These are phyloP conservation scores for Labia minor DNA, from an alignment of 2,888 invertebrate genomes.

Conservation along the genomic window DNA sequence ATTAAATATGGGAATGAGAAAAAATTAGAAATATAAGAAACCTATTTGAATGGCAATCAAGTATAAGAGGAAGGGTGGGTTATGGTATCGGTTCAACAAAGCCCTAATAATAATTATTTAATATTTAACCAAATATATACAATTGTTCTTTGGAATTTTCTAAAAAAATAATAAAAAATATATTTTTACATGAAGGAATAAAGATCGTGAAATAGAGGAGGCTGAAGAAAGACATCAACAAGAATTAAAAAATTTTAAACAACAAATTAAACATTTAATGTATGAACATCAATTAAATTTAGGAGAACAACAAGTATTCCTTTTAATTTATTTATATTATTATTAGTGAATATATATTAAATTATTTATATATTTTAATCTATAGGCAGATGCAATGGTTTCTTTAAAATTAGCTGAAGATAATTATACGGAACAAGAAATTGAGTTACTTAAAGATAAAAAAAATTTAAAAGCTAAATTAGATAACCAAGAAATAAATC, in stretches of 20 bases:
- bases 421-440: constrained; percentile 64
- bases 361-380: background rate
- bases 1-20: too few relatives aligned
- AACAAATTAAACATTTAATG: constrained; percentile 85
- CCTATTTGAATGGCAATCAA: too few relatives aligned
- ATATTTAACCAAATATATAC: too few relatives aligned
- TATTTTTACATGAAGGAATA: too few relatives aligned
- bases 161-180: too few relatives aligned
- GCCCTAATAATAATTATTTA: too few relatives aligned
- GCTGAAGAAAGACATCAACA: constrained; percentile 76
- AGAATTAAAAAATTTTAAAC: constrained; percentile 77
- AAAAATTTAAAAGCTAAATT: constrained; percentile 52
- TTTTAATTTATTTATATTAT: background rate
- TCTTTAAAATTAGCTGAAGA: constrained; percentile 75
- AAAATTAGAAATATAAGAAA: too few relatives aligned
- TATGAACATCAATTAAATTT: constrained; percentile 82
- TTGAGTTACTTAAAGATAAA: constrained; percentile 64
- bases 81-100: too few relatives aligned
- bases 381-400: constrained; percentile 62
- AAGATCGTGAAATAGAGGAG: constrained; percentile 81
- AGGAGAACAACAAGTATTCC: constrained; percentile 55
- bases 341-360: constrained; percentile 15
- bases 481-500: constrained; percentile 56
- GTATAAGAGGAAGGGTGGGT: too few relatives aligned
- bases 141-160: too few relatives aligned